Evolutionary conservation across 2,113 vertebrate species (phyloP), one percentile per base, ranked within the genome.

Genomic region (Vicugna pacos): DNA sequence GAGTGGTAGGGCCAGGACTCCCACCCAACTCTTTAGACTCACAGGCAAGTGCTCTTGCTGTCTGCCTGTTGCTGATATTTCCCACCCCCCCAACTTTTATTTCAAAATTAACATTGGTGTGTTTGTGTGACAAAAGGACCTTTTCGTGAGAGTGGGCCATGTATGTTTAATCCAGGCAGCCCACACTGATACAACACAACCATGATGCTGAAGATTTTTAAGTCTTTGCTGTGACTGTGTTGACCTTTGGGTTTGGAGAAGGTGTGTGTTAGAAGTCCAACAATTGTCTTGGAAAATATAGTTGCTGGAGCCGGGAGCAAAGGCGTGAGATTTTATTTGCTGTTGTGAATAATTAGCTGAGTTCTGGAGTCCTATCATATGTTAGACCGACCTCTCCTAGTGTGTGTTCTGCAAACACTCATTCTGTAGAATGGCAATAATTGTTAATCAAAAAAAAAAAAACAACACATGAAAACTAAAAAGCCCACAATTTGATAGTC

Each of bases 211-310:
- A 89, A 87, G 73, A 79, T 73, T 62, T 73, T 62, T 35, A 88
- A 76, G 50, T 48, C 28, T 93, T 87, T 48, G 14, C 64, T 82
- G 38, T 28, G 79, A 64, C 67, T n/a, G 24, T 96, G 70, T 96
- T 79, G 28, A 89, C 38, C 54, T 93, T 92, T 76, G 35, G 69
- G 20, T 85, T 67, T 86, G 35, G 20, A 19, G 10, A 80, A 87
- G 38, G 26, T 65, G 64, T 96, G 96, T 35, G 22, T 87, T 82
- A 62, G 30, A 86, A 86, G 72, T 92, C 91, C 52, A 80, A 79
- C 35, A 85, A 79, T 38, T 69, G 10, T 93, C 73, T 93, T 91
- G 22, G 38, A 81, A 96, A 85, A 89, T 90, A 54, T 10, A 90
- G 26, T 86, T 72, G 14, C 67, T 86, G 38, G 56, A 94, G 20